Base-by-base conservation (phyloP, 2,113 vertebrate species). In the Dunckerocampus dactyliophorus region DNA sequence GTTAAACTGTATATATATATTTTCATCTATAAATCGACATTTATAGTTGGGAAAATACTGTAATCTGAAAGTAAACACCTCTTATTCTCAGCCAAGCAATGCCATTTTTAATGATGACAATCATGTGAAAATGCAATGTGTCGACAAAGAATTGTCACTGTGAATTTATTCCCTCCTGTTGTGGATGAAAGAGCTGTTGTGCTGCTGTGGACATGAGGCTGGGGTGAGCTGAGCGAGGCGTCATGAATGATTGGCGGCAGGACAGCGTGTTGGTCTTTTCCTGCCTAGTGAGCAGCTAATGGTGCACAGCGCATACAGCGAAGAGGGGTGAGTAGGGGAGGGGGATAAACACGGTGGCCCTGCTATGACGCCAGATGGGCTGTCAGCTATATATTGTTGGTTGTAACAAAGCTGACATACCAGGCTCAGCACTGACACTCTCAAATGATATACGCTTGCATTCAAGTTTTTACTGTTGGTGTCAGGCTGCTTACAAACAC, bases 251-350 rank as follows among this genome's bases (percentile, higher is more conserved):
- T 63, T 74, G 79, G 74, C 76, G 63, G 79, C 22, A 62, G 79
- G 67, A 76, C 60, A 66, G 48, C 56, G 16, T 61, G 47, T 63
- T 71, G 68, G 62, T 77, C 71, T 82, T 86, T 88, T 83, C 81
- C 73, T 84, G 85, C 78, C 82, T 73, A 46, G 64, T 79, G 72
- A 88, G 84, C 81, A 81, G 75, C 85, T 88, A 90, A 88, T 85
- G 83, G 81, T 82, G 86, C 75, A 66, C 75, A 82, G 74, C 79
- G 79, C 75, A 81, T 60, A 65, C 75, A 78, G 77, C 72, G 13
- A 43, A n/a, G n/a, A 21, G 17, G 34, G 52, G 28, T 12, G 49
- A 51, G 5, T 19, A 15, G 19, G 2, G 55, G 57, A 65, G 83
- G 77, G 63, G 72, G 72, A 69, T 68, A 81, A 75, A 79, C 83